These are phyloP conservation scores for Anoplius nigerrimus DNA, from an alignment of 2,888 invertebrate genomes.

Conservation along the genomic window DNA sequence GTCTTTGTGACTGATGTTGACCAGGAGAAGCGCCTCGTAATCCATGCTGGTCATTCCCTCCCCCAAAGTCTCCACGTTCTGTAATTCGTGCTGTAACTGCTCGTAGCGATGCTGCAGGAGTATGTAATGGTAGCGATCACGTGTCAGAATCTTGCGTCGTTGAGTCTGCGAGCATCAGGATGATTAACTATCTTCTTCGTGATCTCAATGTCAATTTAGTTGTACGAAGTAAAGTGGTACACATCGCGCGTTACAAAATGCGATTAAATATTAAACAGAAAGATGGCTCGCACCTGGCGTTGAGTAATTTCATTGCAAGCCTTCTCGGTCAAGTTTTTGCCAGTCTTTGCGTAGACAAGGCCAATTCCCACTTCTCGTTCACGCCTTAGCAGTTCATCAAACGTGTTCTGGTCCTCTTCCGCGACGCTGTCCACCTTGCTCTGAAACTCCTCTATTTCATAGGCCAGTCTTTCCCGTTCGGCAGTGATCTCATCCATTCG, in stretches of 20 bases:
- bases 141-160: conserved; percentile 45
- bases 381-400: conserved; percentile 38
- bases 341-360: conserved; percentile 54
- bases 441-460: conserved; percentile 36
- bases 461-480: conserved; percentile 30
- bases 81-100: conserved; percentile 34
- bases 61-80: conserved; percentile 53
- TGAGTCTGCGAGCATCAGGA: conserved; percentile 34
- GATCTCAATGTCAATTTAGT: not conserved
- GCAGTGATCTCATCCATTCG: conserved; percentile 45
- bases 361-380: conserved; percentile 48
- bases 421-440: conserved; percentile 22
- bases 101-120: conserved; percentile 46
- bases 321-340: conserved; percentile 49
- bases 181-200: not conserved
- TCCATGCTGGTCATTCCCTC: conserved; percentile 59
- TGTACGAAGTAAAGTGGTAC: too few species aligned
- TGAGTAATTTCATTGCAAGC: conserved; percentile 45
- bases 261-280: not conserved
- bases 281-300: conserved; percentile 53
- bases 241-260: too few species aligned
- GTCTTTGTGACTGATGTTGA: conserved; percentile 48
- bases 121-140: conserved; percentile 51
- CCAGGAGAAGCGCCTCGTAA: conserved; percentile 52
- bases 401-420: conserved; percentile 38